These are phyloP conservation scores for Rhopalosiphum nymphaeae DNA, from an alignment of 2,888 invertebrate species.

Conservation along the genomic window DNA sequence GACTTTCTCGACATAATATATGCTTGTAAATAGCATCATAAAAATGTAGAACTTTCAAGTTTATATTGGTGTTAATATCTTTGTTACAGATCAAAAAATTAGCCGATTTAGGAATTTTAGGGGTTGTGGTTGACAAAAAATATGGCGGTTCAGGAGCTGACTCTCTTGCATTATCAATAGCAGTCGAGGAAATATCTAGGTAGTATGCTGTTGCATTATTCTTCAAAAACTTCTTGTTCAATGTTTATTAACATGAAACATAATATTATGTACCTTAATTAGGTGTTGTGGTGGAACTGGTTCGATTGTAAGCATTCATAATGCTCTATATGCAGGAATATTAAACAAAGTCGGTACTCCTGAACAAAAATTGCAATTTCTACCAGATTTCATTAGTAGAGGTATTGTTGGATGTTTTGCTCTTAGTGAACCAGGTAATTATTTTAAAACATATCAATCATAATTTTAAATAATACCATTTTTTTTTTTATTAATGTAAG, in stretches of 20 bases:
- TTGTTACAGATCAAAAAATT: slow-evolving; percentile 77
- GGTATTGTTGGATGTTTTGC: slow-evolving; percentile 82
- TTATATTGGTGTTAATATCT: not conserved
- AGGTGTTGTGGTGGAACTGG: slow-evolving; percentile 84
- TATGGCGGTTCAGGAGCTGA: slow-evolving; percentile 81
- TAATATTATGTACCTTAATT: not conserved
- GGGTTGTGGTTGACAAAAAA: slow-evolving; percentile 76
- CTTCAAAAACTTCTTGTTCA: not conserved
- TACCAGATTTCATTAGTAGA: slow-evolving; percentile 76
- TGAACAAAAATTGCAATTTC: slow-evolving; percentile 78
- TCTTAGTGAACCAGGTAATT: slow-evolving; percentile 81
- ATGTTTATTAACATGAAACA: not conserved
- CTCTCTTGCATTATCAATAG: slow-evolving; percentile 79
- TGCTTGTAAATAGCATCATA: not conserved
- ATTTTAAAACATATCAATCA: not conserved
- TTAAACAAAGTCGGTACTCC: slow-evolving; percentile 77
- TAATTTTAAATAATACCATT: not conserved
- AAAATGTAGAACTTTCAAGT: not conserved
- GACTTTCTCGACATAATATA: not conserved
- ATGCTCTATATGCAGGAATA: slow-evolving; percentile 81
- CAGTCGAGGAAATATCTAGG: slow-evolving; percentile 81
- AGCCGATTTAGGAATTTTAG: slow-evolving; percentile 80
- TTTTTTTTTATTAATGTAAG: slow-evolving; percentile 33
- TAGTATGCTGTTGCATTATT: slow-evolving; percentile 43
- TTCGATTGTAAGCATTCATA: slow-evolving; percentile 82